These are phyloP conservation scores for Malurus splendens DNA, from an alignment of 2,797 vertebrate genomes.

Conservation along the genomic window DNA sequence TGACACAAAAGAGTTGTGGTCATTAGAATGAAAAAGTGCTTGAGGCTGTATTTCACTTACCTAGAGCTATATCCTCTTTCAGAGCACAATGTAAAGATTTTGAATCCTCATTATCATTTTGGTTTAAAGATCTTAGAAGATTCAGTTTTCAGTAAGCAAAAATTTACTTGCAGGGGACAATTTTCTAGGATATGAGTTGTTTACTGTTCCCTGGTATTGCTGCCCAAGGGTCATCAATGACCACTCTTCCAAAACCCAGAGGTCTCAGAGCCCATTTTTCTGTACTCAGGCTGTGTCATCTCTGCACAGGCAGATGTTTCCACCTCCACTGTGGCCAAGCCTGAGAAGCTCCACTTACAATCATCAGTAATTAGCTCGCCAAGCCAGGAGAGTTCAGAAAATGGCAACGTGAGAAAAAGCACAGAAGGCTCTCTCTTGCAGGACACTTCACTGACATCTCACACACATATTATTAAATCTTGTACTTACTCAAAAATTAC, in stretches of 20 bases:
- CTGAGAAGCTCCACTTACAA: background rate
- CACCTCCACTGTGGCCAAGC: fast-evolving
- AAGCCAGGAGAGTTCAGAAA: background rate
- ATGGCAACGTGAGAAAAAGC: background rate
- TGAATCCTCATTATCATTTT: background rate
- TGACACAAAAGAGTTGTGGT: background rate
- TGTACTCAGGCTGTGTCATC: background rate
- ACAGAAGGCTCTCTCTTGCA: background rate
- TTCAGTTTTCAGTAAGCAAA: background rate
- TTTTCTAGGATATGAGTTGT: background rate
- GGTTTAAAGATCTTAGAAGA: background rate
- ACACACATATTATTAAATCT: background rate
- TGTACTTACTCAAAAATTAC: background rate
- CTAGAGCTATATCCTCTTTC: background rate
- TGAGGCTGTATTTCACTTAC: background rate
- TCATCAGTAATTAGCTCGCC: background rate
- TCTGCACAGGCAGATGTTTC: background rate
- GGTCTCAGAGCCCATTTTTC: background rate
- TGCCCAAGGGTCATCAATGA: background rate
- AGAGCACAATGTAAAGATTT: background rate
- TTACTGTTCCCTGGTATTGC: fast-evolving
- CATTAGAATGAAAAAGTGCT: background rate
- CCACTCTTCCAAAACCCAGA: background rate
- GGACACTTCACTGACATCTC: background rate
- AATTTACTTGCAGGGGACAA: background rate